Evolutionary conservation across 1,140 invertebrate species (phyloP).

Genomic region (Drosophila bifasciata): DNA sequence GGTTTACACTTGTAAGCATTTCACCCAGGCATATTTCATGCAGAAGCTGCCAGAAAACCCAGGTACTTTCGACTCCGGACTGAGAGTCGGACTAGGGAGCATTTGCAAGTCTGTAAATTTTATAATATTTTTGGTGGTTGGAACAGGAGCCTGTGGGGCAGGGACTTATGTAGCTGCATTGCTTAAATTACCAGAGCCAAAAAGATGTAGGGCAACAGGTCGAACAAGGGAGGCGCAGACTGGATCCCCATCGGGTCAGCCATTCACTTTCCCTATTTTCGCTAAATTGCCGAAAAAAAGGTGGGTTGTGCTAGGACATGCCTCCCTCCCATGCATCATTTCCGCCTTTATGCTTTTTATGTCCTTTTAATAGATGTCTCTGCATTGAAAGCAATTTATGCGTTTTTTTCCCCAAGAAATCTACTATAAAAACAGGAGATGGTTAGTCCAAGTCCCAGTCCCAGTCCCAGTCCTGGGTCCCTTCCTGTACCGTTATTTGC

Average conservation of each 20-base stretch:
- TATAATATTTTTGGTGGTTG: slow-evolving; percentile 55
- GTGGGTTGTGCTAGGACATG: slow-evolving; percentile 4
- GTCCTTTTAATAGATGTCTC: slow-evolving; percentile 79
- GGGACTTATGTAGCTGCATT: slow-evolving; percentile 54
- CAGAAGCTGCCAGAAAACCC: slow-evolving; percentile 16
- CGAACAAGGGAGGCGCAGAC: slow-evolving; percentile 22
- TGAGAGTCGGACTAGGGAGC: slow-evolving; percentile 17
- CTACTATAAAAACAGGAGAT: slow-evolving; percentile 40
- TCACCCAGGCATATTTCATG: slow-evolving; percentile 75
- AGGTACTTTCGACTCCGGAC: slow-evolving; percentile 12
- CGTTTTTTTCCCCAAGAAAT: slow-evolving; percentile 50
- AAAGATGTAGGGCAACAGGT: slow-evolving; percentile 77
- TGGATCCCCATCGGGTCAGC: slow-evolving; percentile 4
- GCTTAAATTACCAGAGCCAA: slow-evolving; percentile 69
- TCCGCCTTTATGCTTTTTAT: slow-evolving; percentile 77
- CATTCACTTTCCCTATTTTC: slow-evolving; percentile 56
- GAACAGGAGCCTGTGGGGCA: not conserved
- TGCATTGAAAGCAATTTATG: slow-evolving; percentile 75
- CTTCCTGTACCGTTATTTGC: slow-evolving; percentile 66
- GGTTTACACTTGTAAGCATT: slow-evolving; percentile 82
- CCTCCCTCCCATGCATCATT: slow-evolving; percentile 67
- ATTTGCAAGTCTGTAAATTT: slow-evolving; percentile 79
- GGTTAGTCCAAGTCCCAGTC: slow-evolving; percentile 33
- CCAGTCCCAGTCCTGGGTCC: slow-evolving; percentile 40
- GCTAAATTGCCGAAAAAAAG: slow-evolving; percentile 35